Percentiles rank a stretch among this genome's conserved stretches.
Evolutionary conservation across 2,888 invertebrate genomes (phyloP).

Genomic region (Acrocera orbiculus): DNA sequence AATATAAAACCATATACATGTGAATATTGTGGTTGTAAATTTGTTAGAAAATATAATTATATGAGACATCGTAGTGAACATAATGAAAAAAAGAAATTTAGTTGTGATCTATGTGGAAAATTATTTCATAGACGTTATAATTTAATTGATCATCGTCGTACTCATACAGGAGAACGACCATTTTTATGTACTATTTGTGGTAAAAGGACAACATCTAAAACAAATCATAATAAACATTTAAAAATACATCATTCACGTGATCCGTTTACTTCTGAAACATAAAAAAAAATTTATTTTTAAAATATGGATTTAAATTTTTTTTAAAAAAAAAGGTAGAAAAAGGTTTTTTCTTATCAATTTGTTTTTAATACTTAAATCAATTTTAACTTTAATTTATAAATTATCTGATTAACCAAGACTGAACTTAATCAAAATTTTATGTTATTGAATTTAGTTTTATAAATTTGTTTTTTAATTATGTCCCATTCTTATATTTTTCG

Average conservation of each 20-base stretch:
- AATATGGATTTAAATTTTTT: no score
- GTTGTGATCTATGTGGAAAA: conserved; percentile 61
- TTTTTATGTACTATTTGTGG: conserved; percentile 77
- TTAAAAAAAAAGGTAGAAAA: no score
- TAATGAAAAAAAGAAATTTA: conserved; percentile 59
- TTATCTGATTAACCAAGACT: no score
- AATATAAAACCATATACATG: conserved; percentile 69
- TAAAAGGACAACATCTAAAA: conserved; percentile 75
- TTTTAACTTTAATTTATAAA: no score
- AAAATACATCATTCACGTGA: conserved; percentile 79
- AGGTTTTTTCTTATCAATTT: no score
- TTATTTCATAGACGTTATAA: conserved; percentile 76
- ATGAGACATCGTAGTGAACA: conserved; percentile 72
- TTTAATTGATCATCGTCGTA: conserved; percentile 69
- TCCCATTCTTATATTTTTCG: no score
- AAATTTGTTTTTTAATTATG: no score
- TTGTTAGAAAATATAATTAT: conserved; percentile 76
- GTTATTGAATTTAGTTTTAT: no score
- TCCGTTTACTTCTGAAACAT: conserved; percentile 62
- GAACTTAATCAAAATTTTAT: no score
- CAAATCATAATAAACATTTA: conserved; percentile 79
- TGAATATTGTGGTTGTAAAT: conserved; percentile 77
- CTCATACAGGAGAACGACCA: conserved; percentile 61
- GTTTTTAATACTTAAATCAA: no score
- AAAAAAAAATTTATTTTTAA: no score